Evolutionary conservation across 2,113 vertebrate genomes (phyloP).

Genomic region (Aptenodytes forsteri): DNA sequence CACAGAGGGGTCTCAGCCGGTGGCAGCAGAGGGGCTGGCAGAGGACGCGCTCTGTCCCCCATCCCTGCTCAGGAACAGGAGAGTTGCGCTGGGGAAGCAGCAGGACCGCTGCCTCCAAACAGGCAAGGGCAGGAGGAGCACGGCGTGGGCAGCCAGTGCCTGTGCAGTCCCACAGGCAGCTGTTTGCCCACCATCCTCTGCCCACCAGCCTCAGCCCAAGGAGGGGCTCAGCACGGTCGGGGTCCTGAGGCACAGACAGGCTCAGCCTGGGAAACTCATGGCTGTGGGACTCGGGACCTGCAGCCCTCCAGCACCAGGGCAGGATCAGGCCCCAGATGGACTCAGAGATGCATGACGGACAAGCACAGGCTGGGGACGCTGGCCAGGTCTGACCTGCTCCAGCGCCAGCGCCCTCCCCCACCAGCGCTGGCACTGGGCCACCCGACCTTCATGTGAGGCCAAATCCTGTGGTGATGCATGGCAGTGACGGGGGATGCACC

Average conservation of each 20-base stretch:
- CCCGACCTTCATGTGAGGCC: neutral
- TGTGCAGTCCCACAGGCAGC: neutral
- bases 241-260: neutral
- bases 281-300: neutral
- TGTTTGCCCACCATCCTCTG: neutral
- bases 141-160: rapidly evolving
- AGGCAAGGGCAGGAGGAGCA: neutral
- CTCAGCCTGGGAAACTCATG: neutral
- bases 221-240: neutral
- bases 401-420: rapidly evolving
- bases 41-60: neutral
- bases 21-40: neutral
- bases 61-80: neutral
- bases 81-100: neutral
- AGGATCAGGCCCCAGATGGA: neutral
- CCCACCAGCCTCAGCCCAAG: neutral
- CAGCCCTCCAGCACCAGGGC: neutral
- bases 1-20: neutral
- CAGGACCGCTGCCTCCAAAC: neutral
- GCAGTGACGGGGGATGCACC: neutral
- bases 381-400: neutral
- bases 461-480: neutral
- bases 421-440: neutral
- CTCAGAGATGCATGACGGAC: rapidly evolving
- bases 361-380: neutral